A percentile compares a stretch with the other conserved stretches of the same genome.
These are phyloP conservation scores for Zaprionus lineosus DNA, from an alignment of 2,888 invertebrate species.

Conservation along the genomic window DNA sequence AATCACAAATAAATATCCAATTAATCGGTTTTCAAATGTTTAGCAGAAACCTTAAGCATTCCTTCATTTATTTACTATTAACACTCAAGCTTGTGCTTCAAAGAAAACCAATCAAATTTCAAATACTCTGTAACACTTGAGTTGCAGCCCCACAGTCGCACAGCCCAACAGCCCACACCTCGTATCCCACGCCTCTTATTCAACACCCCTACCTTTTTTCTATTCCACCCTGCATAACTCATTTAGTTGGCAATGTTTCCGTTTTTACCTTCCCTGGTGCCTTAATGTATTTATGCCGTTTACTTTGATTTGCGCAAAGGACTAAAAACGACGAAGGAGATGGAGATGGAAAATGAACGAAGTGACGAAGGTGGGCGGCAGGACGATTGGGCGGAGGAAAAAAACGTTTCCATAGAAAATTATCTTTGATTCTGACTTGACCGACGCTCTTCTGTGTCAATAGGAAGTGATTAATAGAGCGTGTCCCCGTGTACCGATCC, in stretches of 20 bases:
- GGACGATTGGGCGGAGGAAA: too few relatives aligned
- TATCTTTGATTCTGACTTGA: constrained; percentile 68
- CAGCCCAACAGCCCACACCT: constrained; percentile 34
- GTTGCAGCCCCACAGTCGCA: neutral
- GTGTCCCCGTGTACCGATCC: constrained; percentile 9
- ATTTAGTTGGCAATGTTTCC: constrained; percentile 63
- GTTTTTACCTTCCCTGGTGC: constrained; percentile 27
- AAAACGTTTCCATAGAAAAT: constrained; percentile 53
- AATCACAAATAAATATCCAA: constrained; percentile 21
- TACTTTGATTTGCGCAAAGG: constrained; percentile 59
- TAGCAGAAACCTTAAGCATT: constrained; percentile 4
- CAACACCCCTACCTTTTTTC: neutral
- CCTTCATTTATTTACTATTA: constrained; percentile 37
- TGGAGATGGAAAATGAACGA: neutral
- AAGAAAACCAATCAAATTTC: constrained; percentile 35
- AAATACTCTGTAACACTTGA: constrained; percentile 28
- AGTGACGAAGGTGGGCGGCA: too few relatives aligned
- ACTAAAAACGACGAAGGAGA: constrained; percentile 7
- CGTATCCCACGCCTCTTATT: constrained; percentile 18
- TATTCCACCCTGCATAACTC: constrained; percentile 42
- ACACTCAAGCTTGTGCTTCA: constrained; percentile 10
- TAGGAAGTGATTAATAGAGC: constrained; percentile 71
- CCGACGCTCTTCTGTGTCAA: constrained; percentile 62
- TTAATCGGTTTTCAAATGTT: constrained; percentile 28
- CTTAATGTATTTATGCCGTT: constrained; percentile 69